phyloP scores from a whole-genome alignment of 2,888 invertebrate genomes.

The Lasioglossum figueresi region DNA sequence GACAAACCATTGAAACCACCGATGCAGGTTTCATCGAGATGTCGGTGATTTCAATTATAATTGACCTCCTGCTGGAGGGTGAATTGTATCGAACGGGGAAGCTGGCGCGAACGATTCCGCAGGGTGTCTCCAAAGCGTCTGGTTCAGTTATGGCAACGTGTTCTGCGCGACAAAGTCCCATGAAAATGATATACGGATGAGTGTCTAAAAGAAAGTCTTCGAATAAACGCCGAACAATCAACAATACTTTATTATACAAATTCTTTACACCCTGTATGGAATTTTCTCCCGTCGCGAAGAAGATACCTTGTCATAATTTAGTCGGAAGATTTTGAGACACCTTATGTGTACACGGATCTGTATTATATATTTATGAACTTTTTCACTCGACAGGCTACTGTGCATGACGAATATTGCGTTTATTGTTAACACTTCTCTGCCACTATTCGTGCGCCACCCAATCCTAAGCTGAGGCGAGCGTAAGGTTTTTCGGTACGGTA shows the following conservation, averaged over 20 bases:
- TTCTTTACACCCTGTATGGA: background rate
- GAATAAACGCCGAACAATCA: background rate
- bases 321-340: background rate
- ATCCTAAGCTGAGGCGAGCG: constrained; percentile 29
- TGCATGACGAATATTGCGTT: constrained; percentile 37
- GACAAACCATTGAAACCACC: background rate
- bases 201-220: background rate
- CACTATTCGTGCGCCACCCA: constrained; percentile 23
- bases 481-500: constrained; percentile 19
- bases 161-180: background rate
- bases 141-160: background rate
- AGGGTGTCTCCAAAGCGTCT: background rate
- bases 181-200: background rate
- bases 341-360: background rate
- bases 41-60: background rate
- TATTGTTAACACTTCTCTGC: constrained; percentile 30
- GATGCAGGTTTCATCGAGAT: background rate
- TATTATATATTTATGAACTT: constrained; percentile 1
- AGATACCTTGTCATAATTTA: background rate
- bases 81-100: background rate
- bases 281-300: background rate
- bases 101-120: background rate
- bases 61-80: background rate
- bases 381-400: constrained; percentile 6
- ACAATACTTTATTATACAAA: background rate